Base-by-base conservation (phyloP, 2,888 invertebrate genomes). In the Erebia palarica region DNA sequence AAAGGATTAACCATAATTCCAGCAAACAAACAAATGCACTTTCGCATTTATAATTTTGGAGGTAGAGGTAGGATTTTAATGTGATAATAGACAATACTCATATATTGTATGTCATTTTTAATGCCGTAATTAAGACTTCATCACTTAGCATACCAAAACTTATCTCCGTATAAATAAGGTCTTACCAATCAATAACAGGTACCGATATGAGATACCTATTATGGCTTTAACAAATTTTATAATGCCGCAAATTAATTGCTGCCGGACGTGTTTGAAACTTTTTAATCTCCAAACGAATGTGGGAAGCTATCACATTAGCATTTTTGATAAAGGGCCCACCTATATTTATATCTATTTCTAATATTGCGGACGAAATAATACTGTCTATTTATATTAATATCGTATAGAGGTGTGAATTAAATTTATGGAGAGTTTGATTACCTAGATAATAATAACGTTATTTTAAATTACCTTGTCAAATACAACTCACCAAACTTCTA, bases 181-280 rank as follows among this genome's bases (percentile, higher is more conserved):
- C 9, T 63, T 16, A 59, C 64, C 65, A 67, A 65, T 73, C 68
- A 68, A 68, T 69, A 68, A 69, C 60, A 42, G 14, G 55, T 13
- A 44, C 53, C 27, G 51, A 27, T 60, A 51, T 18, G 49, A 57
- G 47, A 70, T 65, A 59, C 57, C 66, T 59, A 57, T 14, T 14
- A 55, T 44, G n/a, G 47, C 66, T 66, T 66, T 58, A 18, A 66
- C 55, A 58, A 60, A 64, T 27, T 63, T 65, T 58, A 71, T 61
- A 69, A 65, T 69, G 60, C 71, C 71, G 69, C 73, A 71, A 71
- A 67, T 71, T 71, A 59, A 68, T 68, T 42, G 68, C 27, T 44
- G 44, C 71, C 73, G 73, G 73, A 73, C 51, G 42, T 42, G 63
- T 66, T 69, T 66, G 66, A 69, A 70, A 69, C 71, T 71, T 63